Percentiles rank a stretch among this genome's conserved stretches.
phyloP scores from a whole-genome alignment of 1,140 invertebrate genomes.

The Nasonia vitripennis region DNA sequence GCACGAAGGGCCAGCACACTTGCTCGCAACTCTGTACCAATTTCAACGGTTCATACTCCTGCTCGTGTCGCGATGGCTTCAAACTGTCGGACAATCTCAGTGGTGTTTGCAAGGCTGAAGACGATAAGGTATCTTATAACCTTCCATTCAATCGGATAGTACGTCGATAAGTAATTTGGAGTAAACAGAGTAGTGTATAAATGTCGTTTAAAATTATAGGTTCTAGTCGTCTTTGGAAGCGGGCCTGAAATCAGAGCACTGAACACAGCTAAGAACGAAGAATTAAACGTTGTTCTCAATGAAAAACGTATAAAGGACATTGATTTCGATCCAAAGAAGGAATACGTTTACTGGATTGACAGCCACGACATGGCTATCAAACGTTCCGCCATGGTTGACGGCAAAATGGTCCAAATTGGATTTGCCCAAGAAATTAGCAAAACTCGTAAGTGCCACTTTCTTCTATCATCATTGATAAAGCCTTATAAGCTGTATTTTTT shows the following conservation, averaged over 20 bases:
- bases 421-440: slow-evolving; percentile 92
- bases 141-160: not conserved
- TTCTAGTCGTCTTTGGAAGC: slow-evolving; percentile 83
- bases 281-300: slow-evolving; percentile 85
- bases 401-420: slow-evolving; percentile 85
- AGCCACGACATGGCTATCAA: slow-evolving; percentile 92
- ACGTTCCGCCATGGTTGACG: slow-evolving; percentile 91
- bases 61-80: slow-evolving; percentile 91
- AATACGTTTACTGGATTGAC: slow-evolving; percentile 96
- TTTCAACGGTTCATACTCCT: slow-evolving; percentile 93
- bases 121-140: slow-evolving; percentile 77
- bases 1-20: slow-evolving; percentile 86
- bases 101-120: slow-evolving; percentile 86
- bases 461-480: not conserved
- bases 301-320: slow-evolving; percentile 92
- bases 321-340: slow-evolving; percentile 87
- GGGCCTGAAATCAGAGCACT: slow-evolving; percentile 91
- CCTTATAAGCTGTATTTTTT: not conserved
- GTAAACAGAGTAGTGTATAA: not conserved
- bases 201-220: slow-evolving; percentile 48
- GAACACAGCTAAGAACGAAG: slow-evolving; percentile 79
- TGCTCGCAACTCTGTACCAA: slow-evolving; percentile 96
- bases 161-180: not conserved
- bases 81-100: slow-evolving; percentile 83
- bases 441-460: slow-evolving; percentile 73